Conservation (phyloP, 92 coral and sea anemone genomes). For the Phenganax subtilis region DNA sequence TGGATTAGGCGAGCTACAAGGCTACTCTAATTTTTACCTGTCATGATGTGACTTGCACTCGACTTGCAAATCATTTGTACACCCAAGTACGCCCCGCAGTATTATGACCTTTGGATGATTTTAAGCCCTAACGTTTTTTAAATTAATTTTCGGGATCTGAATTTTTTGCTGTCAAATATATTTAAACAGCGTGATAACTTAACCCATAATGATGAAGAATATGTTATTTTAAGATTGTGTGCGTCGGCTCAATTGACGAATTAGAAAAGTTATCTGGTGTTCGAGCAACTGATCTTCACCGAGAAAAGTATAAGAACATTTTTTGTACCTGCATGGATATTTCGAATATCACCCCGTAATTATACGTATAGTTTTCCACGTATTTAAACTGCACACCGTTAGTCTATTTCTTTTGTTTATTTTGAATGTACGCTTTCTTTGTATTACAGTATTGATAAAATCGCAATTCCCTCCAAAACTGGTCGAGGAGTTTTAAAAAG, state of each 20-base stretch:
- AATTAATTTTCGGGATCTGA: background rate
- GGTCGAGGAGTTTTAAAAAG: slow-evolving; percentile 83
- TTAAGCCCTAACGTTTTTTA: background rate
- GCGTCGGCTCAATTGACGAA: slow-evolving; percentile 96
- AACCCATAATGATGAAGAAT: no score
- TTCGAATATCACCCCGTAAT: background rate
- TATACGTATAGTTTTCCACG: background rate
- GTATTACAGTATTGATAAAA: slow-evolving; percentile 62
- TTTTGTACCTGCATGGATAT: background rate
- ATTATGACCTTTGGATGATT: no score
- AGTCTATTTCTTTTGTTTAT: background rate
- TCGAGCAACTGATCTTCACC: slow-evolving; percentile 79
- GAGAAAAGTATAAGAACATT: slow-evolving; percentile 62
- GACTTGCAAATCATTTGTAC: no score
- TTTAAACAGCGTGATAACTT: no score
- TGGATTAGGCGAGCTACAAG: no score
- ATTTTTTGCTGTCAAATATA: no score
- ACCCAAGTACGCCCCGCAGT: no score
- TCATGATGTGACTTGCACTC: no score
- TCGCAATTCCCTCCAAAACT: slow-evolving; percentile 94
- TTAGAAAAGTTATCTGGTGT: slow-evolving; percentile 83
- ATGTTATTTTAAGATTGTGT: slow-evolving; percentile 62
- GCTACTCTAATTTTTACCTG: no score
- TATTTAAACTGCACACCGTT: background rate
- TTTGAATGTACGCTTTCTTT: background rate